phyloP scores from a whole-genome alignment of 1,140 invertebrate species.

The Lethrus apterus region DNA sequence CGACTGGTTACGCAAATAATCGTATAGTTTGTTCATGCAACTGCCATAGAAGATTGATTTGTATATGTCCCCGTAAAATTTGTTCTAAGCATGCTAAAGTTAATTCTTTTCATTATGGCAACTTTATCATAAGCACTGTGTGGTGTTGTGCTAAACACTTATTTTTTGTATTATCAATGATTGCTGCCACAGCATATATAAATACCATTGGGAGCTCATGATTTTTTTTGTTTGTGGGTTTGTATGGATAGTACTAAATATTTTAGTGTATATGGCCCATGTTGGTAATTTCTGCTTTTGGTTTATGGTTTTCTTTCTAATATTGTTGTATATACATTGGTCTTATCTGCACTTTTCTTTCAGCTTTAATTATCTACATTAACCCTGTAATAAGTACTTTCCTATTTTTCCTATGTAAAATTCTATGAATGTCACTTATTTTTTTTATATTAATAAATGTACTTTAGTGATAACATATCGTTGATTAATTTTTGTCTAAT shows the following conservation, averaged over 20 bases:
- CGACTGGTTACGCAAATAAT: neutral
- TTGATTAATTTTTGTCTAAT: neutral
- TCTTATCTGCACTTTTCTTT: neutral
- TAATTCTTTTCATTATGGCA: slow-evolving; percentile 7
- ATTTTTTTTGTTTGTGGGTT: too few relatives aligned
- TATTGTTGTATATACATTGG: slow-evolving; percentile 1
- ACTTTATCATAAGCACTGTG: slow-evolving; percentile 6
- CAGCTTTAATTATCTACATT: neutral
- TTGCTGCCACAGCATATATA: slow-evolving; percentile 2
- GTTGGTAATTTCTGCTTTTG: neutral
- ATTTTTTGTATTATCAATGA: slow-evolving; percentile 1
- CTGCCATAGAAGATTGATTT: slow-evolving; percentile 4
- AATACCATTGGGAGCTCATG: too few relatives aligned
- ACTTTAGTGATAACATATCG: neutral
- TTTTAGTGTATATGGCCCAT: neutral
- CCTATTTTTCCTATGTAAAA: neutral
- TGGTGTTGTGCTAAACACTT: slow-evolving; percentile 10
- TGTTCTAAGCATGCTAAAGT: neutral
- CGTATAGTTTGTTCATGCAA: slow-evolving; percentile 3
- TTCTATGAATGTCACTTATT: slow-evolving; percentile 1
- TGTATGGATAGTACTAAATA: neutral
- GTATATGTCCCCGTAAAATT: neutral
- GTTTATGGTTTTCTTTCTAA: neutral
- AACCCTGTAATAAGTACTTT: slow-evolving; percentile 4
- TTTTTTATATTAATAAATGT: neutral